Base-by-base conservation (phyloP, 2,888 invertebrate genomes). In the Tuta absoluta region DNA sequence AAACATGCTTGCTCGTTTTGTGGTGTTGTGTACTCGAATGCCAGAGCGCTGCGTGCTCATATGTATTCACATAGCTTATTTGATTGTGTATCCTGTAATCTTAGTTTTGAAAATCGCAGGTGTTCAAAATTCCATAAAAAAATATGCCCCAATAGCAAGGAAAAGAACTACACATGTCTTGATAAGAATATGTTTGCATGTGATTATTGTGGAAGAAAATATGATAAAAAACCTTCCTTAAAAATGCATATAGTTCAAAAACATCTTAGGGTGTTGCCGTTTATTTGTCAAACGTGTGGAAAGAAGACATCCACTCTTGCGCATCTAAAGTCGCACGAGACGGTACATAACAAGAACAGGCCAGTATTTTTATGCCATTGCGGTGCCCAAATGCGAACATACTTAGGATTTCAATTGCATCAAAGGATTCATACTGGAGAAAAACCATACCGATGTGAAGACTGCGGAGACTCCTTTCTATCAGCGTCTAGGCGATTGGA, bases 161-260 rank as follows among this genome's bases (percentile, higher is more conserved):
- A 53, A 24, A 14, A 3, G 23, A 5, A 2, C n/a, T 41, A 0
- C 59, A 70, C 10, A 56, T 37, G 0, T 37, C 65, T 0, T n/a
- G 11, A 33, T 19, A 28, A 38, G 11, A 62, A 14, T 64, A 70
- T 4, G 28, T 90, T 77, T 64, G 77, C 77, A 4, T 91, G 91
- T 63, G 78, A 87, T 45, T 67, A 87, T 1, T 91, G 91, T 68
- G 88, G 86, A 0, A 75, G 70, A 0, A 75, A 72, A 0, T 91
- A 90, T 67, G 74, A 79, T 2, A 82, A 82, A 11, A 91, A 91
- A 60, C 86, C 87, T 0, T 90, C 90, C 0, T 65, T 91, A 0
- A 78, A 81, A 2, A 80, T 83, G 1, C 90, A 91, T 63, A 87
- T 90, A 10, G 71, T 85, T 0, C 88, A 89, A 49, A 91, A 91